phyloP scores from a whole-genome alignment of 1,140 invertebrate genomes.

The Achroia grisella region DNA sequence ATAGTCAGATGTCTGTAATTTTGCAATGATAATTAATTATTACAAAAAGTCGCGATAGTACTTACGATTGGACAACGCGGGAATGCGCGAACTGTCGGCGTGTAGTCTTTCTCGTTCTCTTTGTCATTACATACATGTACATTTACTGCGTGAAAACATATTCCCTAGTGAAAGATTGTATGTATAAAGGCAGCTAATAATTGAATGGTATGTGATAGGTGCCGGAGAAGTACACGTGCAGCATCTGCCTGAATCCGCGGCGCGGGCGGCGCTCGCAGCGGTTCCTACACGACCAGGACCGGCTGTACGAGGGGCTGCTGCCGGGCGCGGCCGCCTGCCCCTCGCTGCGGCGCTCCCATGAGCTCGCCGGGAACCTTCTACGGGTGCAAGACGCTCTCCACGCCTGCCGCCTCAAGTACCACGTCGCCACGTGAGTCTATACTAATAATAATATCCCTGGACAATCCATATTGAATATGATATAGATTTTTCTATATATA shows the following conservation, averaged over 20 bases:
- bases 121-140: no score
- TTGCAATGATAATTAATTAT: no score
- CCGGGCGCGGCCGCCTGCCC: slow-evolving; percentile 73
- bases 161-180: no score
- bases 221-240: slow-evolving; percentile 93
- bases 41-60: no score
- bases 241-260: slow-evolving; percentile 86
- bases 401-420: slow-evolving; percentile 82
- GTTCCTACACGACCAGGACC: slow-evolving; percentile 90
- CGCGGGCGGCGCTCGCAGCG: slow-evolving; percentile 80
- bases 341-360: slow-evolving; percentile 79
- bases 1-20: no score
- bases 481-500: no score
- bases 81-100: no score
- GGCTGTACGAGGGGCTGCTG: slow-evolving; percentile 87
- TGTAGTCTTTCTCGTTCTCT: no score
- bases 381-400: slow-evolving; percentile 81
- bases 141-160: no score
- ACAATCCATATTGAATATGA: neutral
- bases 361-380: slow-evolving; percentile 81
- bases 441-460: no score
- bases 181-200: no score
- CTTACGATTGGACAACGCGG: no score
- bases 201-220: slow-evolving; percentile 79
- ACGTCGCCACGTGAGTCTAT: slow-evolving; percentile 81